These are phyloP conservation scores for Bolinopsis microptera DNA, from an alignment of 37 sponge, comb jelly and placozoan species.

Conservation along the genomic window DNA sequence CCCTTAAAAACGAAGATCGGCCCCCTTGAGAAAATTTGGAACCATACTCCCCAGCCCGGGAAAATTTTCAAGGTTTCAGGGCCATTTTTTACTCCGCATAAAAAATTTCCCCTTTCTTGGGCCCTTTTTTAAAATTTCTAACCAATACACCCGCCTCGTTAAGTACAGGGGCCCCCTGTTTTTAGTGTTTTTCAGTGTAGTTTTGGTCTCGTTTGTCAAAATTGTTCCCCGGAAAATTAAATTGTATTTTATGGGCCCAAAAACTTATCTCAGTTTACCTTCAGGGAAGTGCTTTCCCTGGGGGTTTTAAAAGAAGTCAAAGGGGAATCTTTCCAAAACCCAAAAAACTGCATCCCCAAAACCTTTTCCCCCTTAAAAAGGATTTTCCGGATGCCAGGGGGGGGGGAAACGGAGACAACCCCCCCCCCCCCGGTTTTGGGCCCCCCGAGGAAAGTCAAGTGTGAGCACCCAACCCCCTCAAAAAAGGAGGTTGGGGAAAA, in stretches of 20 bases:
- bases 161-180: too few relatives aligned
- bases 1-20: neutral
- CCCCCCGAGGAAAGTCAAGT: neutral
- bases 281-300: constrained; percentile 30
- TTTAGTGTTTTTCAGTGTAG: too few relatives aligned
- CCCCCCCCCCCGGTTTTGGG: too few relatives aligned
- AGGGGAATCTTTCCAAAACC: neutral
- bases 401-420: neutral
- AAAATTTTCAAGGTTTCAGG: neutral
- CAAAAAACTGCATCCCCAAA: neutral
- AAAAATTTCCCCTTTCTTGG: neutral
- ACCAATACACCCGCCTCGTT: too few relatives aligned
- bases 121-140: too few relatives aligned
- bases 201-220: too few relatives aligned
- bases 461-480: neutral
- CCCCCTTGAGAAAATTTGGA: neutral
- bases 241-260: too few relatives aligned
- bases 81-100: too few relatives aligned
- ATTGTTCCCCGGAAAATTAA: too few relatives aligned
- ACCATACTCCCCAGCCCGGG: neutral
- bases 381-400: neutral
- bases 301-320: neutral
- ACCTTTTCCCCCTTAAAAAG: too few relatives aligned
- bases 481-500: neutral
- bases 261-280: too few relatives aligned